Conservation (phyloP, 2,797 vertebrate species). For the Chrosomus eos region DNA sequence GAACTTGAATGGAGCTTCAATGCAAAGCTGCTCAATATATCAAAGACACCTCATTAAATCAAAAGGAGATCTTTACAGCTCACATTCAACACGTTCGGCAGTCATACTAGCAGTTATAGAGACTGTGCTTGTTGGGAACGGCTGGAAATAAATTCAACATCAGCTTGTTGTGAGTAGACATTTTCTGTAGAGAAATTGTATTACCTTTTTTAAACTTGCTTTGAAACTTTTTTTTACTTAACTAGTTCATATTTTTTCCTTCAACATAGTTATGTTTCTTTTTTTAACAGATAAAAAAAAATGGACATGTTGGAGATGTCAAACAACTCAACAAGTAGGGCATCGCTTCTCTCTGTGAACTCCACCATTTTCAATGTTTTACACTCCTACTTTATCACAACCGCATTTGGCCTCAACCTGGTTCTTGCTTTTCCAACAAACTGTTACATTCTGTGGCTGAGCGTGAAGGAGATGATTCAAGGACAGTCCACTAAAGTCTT, state of each 20-base stretch:
- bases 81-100: background rate
- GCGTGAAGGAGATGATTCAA: conserved; percentile 8
- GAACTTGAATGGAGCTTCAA: conserved; percentile 11
- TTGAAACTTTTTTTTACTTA: background rate
- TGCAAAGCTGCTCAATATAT: conserved; percentile 2
- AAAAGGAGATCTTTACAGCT: background rate
- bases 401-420: background rate
- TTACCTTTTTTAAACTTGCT: background rate
- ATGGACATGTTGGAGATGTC: background rate
- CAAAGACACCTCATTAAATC: background rate
- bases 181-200: too few species aligned
- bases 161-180: too few species aligned
- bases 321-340: background rate
- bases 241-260: background rate
- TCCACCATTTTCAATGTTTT: background rate
- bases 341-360: background rate
- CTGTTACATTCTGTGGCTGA: conserved; percentile 11
- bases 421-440: background rate
- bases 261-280: too few species aligned
- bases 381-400: background rate
- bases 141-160: background rate
- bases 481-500: conserved; percentile 20
- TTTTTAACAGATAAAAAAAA: too few species aligned
- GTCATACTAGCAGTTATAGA: too few species aligned
- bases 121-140: too few species aligned